A percentile compares a stretch with the other conserved stretches of the same genome.
These are phyloP conservation scores for Agapornis roseicollis DNA, from an alignment of 2,113 vertebrate species.

Conservation along the genomic window DNA sequence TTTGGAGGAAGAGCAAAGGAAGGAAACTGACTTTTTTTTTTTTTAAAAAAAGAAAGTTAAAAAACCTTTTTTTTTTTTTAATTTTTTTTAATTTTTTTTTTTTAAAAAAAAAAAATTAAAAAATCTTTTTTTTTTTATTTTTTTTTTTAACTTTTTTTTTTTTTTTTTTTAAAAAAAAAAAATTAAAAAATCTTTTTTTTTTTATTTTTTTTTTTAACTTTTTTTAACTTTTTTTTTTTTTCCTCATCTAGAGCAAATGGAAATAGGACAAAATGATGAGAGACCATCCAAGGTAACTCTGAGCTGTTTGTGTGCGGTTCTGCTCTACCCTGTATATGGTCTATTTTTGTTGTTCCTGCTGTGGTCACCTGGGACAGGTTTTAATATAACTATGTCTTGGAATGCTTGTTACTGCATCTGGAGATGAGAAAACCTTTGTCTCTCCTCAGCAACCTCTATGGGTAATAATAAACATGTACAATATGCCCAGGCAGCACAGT, in stretches of 20 bases:
- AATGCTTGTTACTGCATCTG: background rate
- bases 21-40: slow-evolving; percentile 9
- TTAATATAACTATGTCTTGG: background rate
- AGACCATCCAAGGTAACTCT: slow-evolving; percentile 15
- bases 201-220: background rate
- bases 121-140: too few relatives aligned
- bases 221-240: background rate
- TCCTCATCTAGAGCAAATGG: background rate
- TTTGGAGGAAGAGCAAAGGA: slow-evolving; percentile 51
- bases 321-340: background rate
- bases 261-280: background rate
- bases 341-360: slow-evolving; percentile 22
- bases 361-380: background rate
- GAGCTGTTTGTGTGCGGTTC: background rate
- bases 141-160: background rate
- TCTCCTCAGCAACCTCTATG: background rate
- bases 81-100: background rate
- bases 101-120: too few relatives aligned
- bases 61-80: too few relatives aligned
- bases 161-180: background rate
- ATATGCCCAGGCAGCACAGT: background rate
- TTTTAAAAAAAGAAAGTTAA: too few relatives aligned
- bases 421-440: background rate
- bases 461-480: slow-evolving; percentile 10
- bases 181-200: too few relatives aligned